Percentiles rank a stretch among this genome's conserved stretches.
These are phyloP conservation scores for Drosophila cardini DNA, from an alignment of 1,140 invertebrate species.

Conservation along the genomic window DNA sequence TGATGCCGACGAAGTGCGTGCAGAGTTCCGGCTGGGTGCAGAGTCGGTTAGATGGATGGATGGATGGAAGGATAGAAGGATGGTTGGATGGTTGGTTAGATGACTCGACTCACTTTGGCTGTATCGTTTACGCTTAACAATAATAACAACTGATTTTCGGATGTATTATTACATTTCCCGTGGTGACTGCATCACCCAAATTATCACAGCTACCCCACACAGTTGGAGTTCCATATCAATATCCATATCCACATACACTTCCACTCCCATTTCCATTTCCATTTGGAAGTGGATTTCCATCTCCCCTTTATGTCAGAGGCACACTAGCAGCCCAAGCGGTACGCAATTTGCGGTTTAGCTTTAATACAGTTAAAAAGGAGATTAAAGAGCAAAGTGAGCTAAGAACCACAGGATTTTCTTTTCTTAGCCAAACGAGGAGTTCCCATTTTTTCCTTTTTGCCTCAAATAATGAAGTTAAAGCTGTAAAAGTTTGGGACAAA, in stretches of 20 bases:
- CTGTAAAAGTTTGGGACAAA: conserved; percentile 49
- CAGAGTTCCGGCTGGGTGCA: conserved; percentile 17
- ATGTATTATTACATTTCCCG: conserved; percentile 81
- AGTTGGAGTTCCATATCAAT: conserved; percentile 33
- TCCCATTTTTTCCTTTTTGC: conserved; percentile 10
- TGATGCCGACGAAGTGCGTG: conserved; percentile 61
- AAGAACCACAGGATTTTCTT: conserved; percentile 41
- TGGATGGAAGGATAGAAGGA: conserved; percentile 21
- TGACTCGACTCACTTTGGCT: conserved; percentile 1
- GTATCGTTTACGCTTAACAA: conserved; percentile 79
- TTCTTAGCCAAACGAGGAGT: conserved; percentile 15
- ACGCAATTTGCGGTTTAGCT: conserved; percentile 39
- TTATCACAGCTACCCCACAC: conserved; percentile 72
- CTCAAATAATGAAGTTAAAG: conserved; percentile 60
- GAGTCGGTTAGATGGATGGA: not conserved
- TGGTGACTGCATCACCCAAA: conserved; percentile 70
- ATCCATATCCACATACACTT: not conserved
- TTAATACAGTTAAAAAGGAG: conserved; percentile 5
- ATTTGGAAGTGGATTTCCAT: not conserved
- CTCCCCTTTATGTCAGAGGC: not conserved
- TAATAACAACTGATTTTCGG: conserved; percentile 82
- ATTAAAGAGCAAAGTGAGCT: conserved; percentile 1
- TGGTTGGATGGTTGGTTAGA: conserved; percentile 9
- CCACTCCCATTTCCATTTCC: not conserved
- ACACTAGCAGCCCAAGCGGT: conserved; percentile 12